Base-by-base conservation (phyloP, 2,888 invertebrate genomes). In the Phlogophora meticulosa region DNA sequence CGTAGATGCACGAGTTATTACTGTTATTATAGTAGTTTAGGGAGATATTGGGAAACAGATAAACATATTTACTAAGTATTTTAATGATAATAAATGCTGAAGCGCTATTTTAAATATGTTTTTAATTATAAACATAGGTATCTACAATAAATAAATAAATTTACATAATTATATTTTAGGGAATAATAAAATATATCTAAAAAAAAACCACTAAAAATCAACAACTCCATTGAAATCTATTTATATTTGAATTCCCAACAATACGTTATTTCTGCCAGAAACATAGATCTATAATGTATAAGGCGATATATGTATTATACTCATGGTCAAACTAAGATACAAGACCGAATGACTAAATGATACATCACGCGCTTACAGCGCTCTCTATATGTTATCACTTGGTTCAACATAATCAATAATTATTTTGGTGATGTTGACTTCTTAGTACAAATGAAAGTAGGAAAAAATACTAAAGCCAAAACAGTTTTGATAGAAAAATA, bases 311-410 rank as follows among this genome's bases (percentile, higher is more conserved):
- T 36, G 17, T 68, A 49, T 51, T 62, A 62, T 40, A 22, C 17
- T 71, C 75, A 75, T 42, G 75, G 75, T 42, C 76, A 62, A 11
- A 32, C 4, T 32, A 22, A 74, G 57, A 64, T 64, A 68, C 65
- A 68, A 28, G 28, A 28, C 28, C 5, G 28, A 28, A 28, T 28
- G 17, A 15, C 45, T 32, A 53, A 48, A 38, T 49, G 45, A 49
- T 76, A 20, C 34, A 53, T 76, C 76, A 71, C 61, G 46, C 40
- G 57, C n/a, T 53, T 3, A 13, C 4, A 24, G 36, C 24, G 32
- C 22, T 40, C 58, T 62, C 13, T 15, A 46, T n/a, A 15, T 34
- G 10, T 59, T 55, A 17, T 58, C 22, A 7, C 24, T 59, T 1
- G 4, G 10, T 57, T 58, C 2, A n/a, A 48, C 15, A 36, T 52